These are phyloP conservation scores for Heliconius sara DNA, from an alignment of 2,888 invertebrate genomes.

Conservation along the genomic window DNA sequence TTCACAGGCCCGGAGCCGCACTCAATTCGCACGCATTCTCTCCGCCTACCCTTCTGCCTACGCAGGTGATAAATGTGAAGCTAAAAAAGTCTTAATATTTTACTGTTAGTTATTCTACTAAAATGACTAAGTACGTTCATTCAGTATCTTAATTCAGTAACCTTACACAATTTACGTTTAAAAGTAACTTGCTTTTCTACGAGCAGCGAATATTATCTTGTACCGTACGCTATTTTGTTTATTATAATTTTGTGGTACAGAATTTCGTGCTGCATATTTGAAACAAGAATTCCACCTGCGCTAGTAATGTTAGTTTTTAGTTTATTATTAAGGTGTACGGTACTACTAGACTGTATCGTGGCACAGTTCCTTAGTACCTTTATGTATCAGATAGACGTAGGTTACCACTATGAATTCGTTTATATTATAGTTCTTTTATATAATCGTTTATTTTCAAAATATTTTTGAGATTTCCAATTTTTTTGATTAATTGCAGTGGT, in stretches of 20 bases:
- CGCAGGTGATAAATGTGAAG: too few species aligned
- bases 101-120: neutral
- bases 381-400: neutral
- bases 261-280: constrained; percentile 36
- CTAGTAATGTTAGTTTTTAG: constrained; percentile 31
- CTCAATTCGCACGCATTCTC: too few species aligned
- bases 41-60: too few species aligned
- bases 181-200: neutral
- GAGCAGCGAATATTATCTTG: constrained; percentile 2
- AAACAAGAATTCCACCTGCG: constrained; percentile 32
- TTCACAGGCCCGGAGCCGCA: too few species aligned
- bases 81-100: too few species aligned
- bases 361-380: neutral
- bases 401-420: neutral
- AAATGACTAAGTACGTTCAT: neutral
- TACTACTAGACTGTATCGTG: neutral
- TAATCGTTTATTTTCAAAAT: too few species aligned
- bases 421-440: too few species aligned
- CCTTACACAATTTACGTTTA: neutral
- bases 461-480: too few species aligned
- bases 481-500: too few species aligned
- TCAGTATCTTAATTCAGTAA: neutral
- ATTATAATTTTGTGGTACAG: constrained; percentile 36
- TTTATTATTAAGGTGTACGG: constrained; percentile 14
- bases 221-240: constrained; percentile 24